Evolutionary conservation across 2,888 invertebrate species (phyloP), one percentile per base, ranked within the genome.

Genomic region (Chrysolina americana): DNA sequence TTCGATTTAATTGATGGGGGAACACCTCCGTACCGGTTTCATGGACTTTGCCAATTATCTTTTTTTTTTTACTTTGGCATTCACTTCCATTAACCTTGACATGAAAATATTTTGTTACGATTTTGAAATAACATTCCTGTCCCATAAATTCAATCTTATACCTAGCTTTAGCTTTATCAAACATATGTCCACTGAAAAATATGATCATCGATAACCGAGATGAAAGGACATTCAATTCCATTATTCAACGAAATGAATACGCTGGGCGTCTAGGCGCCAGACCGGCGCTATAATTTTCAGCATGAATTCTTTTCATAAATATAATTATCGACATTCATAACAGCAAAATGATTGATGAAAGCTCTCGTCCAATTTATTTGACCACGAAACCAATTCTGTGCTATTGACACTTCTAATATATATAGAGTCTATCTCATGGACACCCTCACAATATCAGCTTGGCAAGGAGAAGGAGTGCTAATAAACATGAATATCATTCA

Each of bases 231-330:
- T 21, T 5, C 19, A 21, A 21, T 19, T 19, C 19, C 11, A 53
- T 6, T 21, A 53, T 53, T 19, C 13, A 53, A 53, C 13, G 53
- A 53, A 53, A 53, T 53, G 19, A 19, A 53, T 53, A 53, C 21
- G 53, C 19, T 53, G 53, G 53, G 53, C 21, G 53, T 53, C 53
- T 13, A 53, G 53, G 53, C 53, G 53, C 53, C 53, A 53, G 53
- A 11, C 23, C 19, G 53, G 19, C 53, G 53, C 19, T 19, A 53
- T 53, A 21, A 53, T 53, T 53, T 53, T 53, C 53, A 53, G 53
- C 53, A 19, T 23, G 53, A 21, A 21, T 53, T 53, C 53, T 53
- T 53, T 53, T 53, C 19, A 53, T 21, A 53, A 53, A 53, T 53
- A 10, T 19, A 53, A 53, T 53, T 53, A 53, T 53, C 21, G 53